Evolutionary conservation across 2,888 invertebrate species (phyloP), one percentile per base, ranked within the genome.

Genomic region (Lordiphosa andalusiaca): DNA sequence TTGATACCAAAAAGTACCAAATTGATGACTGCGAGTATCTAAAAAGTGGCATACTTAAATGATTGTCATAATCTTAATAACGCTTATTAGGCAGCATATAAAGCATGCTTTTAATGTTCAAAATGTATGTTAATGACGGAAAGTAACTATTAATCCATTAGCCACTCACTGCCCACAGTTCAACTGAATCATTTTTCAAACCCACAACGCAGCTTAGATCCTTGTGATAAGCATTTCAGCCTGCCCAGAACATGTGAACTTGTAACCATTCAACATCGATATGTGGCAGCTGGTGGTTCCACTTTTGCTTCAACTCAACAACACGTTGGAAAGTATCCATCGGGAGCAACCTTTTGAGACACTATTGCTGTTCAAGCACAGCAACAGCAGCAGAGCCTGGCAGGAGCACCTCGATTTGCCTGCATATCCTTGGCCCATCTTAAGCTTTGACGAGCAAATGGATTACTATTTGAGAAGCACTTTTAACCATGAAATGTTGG

Each of bases 401-500:
- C 10, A 12, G 35, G 5, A 13, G 16, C 7, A 10, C 2, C 6
- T 39, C 30, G 46, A 13, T 3, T 3, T 3, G 10, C 6, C 4
- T 47, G 4, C 57, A 49, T 1, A 12, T 9, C 6, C 52, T 6
- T 57, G 48, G 52, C 66, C 84, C 5, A 4, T 71, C 6, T 25
- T 77, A 1, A 52, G 52, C 1, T 36, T 73, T 4, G 55, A 52
- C 16, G 57, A 47, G 23, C 37, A 61, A 4, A 49, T 66, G 12
- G 41, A 63, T 16, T 56, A 56, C 19, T 33, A 59, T 33, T 19
- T 83, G 1, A 53, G n/a, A 4, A 3, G 9, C 3, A 64, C 12
- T 5, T 64, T 51, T n/a, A 76, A 53, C 46, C 53, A 44, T 1
- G 62, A 81, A 57, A 54, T 83, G 55, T 6, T 83, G 35, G 77